These are phyloP conservation scores for Platycheirus albimanus DNA, from an alignment of 2,888 invertebrate genomes.

Conservation along the genomic window DNA sequence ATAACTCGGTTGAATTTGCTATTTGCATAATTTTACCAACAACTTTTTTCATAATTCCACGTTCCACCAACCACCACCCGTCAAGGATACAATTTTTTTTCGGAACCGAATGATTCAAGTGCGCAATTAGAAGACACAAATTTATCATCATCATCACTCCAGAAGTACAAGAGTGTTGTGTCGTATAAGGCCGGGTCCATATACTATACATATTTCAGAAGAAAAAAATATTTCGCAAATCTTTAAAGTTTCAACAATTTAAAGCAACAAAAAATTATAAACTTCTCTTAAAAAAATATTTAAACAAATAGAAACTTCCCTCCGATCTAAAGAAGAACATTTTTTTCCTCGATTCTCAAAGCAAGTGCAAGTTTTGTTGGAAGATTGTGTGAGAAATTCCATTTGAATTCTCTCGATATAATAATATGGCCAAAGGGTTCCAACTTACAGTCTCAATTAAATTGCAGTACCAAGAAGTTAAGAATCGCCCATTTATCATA, in stretches of 20 bases:
- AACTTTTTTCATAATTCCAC: too few species aligned
- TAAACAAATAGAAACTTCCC: neutral
- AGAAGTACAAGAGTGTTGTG: constrained; percentile 41
- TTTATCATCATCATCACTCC: constrained; percentile 48
- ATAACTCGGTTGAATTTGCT: constrained; percentile 1
- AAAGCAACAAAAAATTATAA: too few species aligned
- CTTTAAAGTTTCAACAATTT: constrained; percentile 4
- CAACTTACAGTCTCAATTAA: constrained; percentile 63
- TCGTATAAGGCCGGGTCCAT: constrained; percentile 60
- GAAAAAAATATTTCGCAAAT: neutral
- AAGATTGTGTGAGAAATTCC: constrained; percentile 52
- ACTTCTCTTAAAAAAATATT: neutral
- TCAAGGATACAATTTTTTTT: neutral
- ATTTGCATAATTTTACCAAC: too few species aligned
- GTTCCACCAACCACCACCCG: too few species aligned
- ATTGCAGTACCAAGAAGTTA: constrained; percentile 66
- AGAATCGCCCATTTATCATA: constrained; percentile 80
- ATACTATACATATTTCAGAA: constrained; percentile 34
- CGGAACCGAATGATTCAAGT: constrained; percentile 23
- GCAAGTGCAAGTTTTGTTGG: constrained; percentile 17
- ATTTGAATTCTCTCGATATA: constrained; percentile 50
- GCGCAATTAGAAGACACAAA: constrained; percentile 58
- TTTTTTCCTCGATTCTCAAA: neutral
- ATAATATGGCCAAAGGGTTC: constrained; percentile 70
- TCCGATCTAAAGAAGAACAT: neutral